Conservation (phyloP, 1,140 invertebrate species). For the Diabrotica undecimpunctata region DNA sequence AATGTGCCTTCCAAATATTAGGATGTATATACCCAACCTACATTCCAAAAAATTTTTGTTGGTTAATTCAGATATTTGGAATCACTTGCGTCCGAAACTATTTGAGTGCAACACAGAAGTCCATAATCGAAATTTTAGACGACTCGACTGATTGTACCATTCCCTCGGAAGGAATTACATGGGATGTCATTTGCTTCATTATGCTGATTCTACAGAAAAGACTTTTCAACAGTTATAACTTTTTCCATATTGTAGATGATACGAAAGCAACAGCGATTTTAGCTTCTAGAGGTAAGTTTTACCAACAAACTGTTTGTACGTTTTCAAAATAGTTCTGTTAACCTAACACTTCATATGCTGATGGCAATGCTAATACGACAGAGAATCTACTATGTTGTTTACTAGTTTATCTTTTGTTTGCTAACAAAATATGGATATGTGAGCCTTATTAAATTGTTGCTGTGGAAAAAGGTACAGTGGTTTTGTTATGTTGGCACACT, state of each 20-base stretch:
- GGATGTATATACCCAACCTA: conserved; percentile 79
- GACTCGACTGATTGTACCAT: conserved; percentile 60
- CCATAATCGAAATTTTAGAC: conserved; percentile 12
- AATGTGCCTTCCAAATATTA: conserved; percentile 79
- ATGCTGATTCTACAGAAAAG: conserved; percentile 88
- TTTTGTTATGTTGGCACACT: no score
- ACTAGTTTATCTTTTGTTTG: no score
- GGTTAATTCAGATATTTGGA: conserved; percentile 86
- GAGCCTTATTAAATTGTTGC: no score
- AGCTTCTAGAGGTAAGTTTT: conserved; percentile 76
- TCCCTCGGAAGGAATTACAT: conserved; percentile 79
- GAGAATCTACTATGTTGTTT: no score
- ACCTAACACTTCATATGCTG: no score
- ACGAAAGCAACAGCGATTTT: conserved; percentile 90
- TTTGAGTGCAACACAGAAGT: conserved; percentile 45
- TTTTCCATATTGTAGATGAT: conserved; percentile 91
- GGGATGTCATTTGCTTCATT: conserved; percentile 93
- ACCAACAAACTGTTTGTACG: background rate
- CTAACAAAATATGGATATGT: no score
- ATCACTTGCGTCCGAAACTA: conserved; percentile 78
- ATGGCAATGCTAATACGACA: no score
- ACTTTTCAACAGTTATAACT: conserved; percentile 93
- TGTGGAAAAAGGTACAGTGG: no score
- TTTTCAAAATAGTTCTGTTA: background rate
- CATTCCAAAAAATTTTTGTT: conserved; percentile 71